A percentile compares a stretch with the other conserved stretches of the same genome.
These are phyloP conservation scores for Heliangelus exortis DNA, from an alignment of 2,797 vertebrate species.

Conservation along the genomic window DNA sequence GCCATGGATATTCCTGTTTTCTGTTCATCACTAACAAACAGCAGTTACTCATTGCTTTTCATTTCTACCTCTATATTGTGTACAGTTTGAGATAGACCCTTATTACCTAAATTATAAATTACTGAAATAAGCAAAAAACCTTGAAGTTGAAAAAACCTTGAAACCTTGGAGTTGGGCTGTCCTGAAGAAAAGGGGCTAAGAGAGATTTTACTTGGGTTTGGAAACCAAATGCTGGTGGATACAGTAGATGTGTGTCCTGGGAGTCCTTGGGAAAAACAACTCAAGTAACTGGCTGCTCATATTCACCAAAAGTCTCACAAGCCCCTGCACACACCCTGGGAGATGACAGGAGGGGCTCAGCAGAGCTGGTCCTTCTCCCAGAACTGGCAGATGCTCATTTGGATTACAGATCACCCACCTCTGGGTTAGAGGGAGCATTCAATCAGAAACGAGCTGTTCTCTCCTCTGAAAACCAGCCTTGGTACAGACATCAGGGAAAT, in stretches of 20 bases:
- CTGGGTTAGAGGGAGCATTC: background rate
- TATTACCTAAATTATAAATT: background rate
- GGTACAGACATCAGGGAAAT: conserved; percentile 20
- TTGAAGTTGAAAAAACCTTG: no score
- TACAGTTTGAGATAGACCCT: background rate
- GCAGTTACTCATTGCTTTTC: background rate
- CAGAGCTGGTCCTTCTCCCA: background rate
- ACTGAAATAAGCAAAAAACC: conserved; percentile 8
- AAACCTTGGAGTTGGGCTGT: background rate
- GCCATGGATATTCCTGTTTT: background rate
- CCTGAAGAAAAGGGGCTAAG: background rate
- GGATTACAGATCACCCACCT: background rate
- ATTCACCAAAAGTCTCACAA: background rate
- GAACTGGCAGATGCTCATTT: background rate
- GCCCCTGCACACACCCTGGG: background rate
- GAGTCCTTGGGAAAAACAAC: background rate
- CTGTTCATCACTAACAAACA: background rate
- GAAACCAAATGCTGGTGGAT: background rate
- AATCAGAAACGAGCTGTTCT: background rate
- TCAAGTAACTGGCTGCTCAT: background rate
- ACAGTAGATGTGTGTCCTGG: background rate
- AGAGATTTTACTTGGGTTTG: background rate
- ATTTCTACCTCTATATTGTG: background rate
- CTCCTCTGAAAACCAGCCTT: conserved; percentile 5
- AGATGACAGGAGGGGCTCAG: background rate